These are phyloP conservation scores for Cyclophora punctaria DNA, from an alignment of 2,888 invertebrate species.

Conservation along the genomic window DNA sequence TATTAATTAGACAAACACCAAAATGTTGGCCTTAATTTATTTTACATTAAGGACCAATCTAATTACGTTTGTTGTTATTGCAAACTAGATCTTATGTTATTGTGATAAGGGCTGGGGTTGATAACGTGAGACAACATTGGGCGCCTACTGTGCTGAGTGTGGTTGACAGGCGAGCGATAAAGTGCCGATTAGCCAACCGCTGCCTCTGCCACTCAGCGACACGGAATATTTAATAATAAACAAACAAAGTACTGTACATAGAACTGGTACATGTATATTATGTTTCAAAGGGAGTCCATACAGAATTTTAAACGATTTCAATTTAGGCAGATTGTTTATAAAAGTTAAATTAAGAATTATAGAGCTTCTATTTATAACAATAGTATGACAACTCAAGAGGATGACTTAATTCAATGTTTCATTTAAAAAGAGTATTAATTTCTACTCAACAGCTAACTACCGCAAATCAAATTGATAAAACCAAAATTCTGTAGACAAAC, in stretches of 20 bases:
- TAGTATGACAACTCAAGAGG: not conserved
- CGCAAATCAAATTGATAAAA: slow-evolving; percentile 46
- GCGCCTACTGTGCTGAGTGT: slow-evolving; percentile 20
- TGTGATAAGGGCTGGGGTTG: too few relatives aligned
- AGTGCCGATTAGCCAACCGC: slow-evolving; percentile 62
- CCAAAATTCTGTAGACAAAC: slow-evolving; percentile 44
- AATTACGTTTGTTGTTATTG: too few relatives aligned
- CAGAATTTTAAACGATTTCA: too few relatives aligned
- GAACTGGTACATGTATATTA: too few relatives aligned
- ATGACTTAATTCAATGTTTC: not conserved
- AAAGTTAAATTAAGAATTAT: too few relatives aligned
- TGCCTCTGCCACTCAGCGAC: slow-evolving; percentile 35
- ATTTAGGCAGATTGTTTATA: too few relatives aligned
- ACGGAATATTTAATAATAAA: slow-evolving; percentile 12
- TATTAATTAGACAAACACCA: too few relatives aligned
- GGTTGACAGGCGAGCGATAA: slow-evolving; percentile 50
- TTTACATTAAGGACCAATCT: too few relatives aligned
- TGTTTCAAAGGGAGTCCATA: too few relatives aligned
- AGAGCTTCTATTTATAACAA: not conserved
- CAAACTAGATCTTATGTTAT: too few relatives aligned
- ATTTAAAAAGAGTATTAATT: not conserved
- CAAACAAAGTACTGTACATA: not conserved
- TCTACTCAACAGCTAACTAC: slow-evolving; percentile 6
- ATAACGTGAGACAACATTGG: not conserved
- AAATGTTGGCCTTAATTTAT: too few relatives aligned